These are phyloP conservation scores for Diglossa cyanea DNA, from an alignment of 2,797 vertebrate genomes.

Conservation along the genomic window DNA sequence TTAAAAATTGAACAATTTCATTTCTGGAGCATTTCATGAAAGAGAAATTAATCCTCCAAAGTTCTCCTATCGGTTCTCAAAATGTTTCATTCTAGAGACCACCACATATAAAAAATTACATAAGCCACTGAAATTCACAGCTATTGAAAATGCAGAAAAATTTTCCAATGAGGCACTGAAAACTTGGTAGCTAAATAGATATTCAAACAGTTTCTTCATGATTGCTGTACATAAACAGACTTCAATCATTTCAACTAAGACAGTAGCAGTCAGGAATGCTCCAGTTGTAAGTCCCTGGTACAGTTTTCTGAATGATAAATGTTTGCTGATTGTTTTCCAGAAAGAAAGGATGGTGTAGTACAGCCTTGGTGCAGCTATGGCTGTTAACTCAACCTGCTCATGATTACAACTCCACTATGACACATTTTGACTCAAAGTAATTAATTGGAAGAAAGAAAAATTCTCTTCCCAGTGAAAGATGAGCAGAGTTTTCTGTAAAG, in stretches of 20 bases:
- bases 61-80: not conserved
- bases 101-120: not conserved
- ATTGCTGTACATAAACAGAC: not conserved
- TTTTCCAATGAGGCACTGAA: not conserved
- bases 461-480: not conserved
- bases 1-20: accelerated
- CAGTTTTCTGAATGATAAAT: not conserved
- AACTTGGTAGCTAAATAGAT: not conserved
- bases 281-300: not conserved
- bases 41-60: not conserved
- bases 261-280: not conserved
- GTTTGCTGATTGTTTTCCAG: not conserved
- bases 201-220: not conserved
- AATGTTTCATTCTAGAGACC: not conserved
- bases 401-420: not conserved
- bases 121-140: not conserved
- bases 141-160: not conserved
- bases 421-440: not conserved
- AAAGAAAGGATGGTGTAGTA: not conserved
- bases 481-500: not conserved
- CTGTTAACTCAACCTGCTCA: not conserved
- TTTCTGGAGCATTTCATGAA: not conserved
- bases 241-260: not conserved
- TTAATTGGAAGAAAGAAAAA: not conserved
- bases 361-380: not conserved